These are phyloP conservation scores for Apogon hyalosoma DNA, from an alignment of 2,797 vertebrate species.

Conservation along the genomic window DNA sequence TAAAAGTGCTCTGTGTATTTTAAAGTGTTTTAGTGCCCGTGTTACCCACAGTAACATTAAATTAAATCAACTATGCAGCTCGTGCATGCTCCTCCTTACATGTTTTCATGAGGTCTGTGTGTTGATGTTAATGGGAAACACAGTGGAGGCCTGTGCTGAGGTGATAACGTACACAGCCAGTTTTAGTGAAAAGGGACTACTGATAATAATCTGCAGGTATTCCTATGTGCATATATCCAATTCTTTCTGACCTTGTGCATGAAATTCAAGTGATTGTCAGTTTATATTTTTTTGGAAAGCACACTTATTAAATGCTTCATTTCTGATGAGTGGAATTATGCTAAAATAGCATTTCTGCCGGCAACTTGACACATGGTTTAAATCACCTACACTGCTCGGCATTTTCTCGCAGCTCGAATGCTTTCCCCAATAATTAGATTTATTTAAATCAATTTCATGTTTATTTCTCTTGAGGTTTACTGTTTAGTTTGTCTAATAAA, in stretches of 20 bases:
- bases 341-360: constrained; percentile 63
- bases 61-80: too few relatives aligned
- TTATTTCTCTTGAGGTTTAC: constrained; percentile 67
- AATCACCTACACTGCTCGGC: constrained; percentile 42
- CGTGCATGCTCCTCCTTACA: too few relatives aligned
- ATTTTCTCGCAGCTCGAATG: constrained; percentile 48
- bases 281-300: constrained; percentile 34
- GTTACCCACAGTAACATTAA: too few relatives aligned
- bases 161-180: constrained; percentile 13
- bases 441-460: constrained; percentile 73
- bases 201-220: constrained; percentile 20
- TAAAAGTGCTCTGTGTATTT: too few relatives aligned
- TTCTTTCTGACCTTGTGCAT: constrained; percentile 45
- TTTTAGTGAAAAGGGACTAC: constrained; percentile 6
- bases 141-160: neutral
- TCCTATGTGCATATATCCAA: neutral
- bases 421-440: constrained; percentile 61
- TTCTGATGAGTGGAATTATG: constrained; percentile 66
- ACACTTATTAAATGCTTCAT: constrained; percentile 53
- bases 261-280: constrained; percentile 53
- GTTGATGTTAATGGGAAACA: constrained; percentile 2
- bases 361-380: constrained; percentile 62
- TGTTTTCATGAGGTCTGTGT: too few relatives aligned
- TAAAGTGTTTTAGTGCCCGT: too few relatives aligned
- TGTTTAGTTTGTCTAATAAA: constrained; percentile 69